A percentile compares a stretch with the other conserved stretches of the same genome.
Conservation (phyloP, 2,888 invertebrate species). For the Esperia sulphurella region DNA sequence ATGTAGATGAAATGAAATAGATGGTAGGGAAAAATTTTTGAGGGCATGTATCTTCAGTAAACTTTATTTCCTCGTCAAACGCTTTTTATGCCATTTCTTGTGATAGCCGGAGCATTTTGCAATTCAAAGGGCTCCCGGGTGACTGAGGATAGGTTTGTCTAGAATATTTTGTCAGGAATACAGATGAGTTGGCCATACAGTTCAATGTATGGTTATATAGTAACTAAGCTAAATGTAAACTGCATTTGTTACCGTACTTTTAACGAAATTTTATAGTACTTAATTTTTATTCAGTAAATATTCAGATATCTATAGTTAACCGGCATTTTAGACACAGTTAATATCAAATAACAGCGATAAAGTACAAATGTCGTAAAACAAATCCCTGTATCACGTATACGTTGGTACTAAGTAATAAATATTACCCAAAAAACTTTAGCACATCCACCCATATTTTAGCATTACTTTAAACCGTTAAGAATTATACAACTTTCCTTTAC, state of each 20-base stretch:
- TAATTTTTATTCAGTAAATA: neutral
- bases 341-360: too few species aligned
- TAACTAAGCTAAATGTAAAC: too few species aligned
- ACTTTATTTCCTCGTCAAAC: slow-evolving; percentile 21
- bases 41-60: slow-evolving; percentile 19
- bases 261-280: too few species aligned
- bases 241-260: too few species aligned
- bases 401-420: slow-evolving; percentile 8
- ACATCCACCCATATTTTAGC: slow-evolving; percentile 14
- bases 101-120: slow-evolving; percentile 46
- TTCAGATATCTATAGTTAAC: too few species aligned
- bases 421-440: slow-evolving; percentile 1
- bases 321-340: too few species aligned
- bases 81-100: slow-evolving; percentile 50
- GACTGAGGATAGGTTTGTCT: slow-evolving; percentile 37
- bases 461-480: slow-evolving; percentile 46
- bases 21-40: neutral
- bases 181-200: slow-evolving; percentile 34
- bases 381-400: neutral
- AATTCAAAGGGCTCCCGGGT: slow-evolving; percentile 50
- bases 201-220: slow-evolving; percentile 32
- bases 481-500: slow-evolving; percentile 44
- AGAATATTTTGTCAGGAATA: slow-evolving; percentile 38
- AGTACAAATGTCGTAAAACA: neutral
- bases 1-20: too few species aligned